Base-by-base conservation (phyloP, 2,888 invertebrate genomes). In the Drosophila barbarae region DNA sequence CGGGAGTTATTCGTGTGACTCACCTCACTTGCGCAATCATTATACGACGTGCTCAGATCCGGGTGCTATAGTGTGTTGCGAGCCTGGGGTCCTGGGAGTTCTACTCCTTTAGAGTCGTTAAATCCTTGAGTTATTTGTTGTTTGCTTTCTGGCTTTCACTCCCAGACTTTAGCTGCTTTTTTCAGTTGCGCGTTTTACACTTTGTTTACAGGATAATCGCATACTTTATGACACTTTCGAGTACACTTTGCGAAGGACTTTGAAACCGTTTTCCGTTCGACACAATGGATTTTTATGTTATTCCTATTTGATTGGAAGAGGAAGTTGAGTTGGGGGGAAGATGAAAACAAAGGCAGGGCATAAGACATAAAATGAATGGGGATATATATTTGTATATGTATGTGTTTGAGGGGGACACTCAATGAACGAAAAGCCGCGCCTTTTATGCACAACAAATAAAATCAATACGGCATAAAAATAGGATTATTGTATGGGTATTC, bases 11-110 rank as follows among this genome's bases (percentile, higher is more conserved):
- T 28, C 32, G 44, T 26, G 38, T 55, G 32, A 86, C 87, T 87
- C 52, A 87, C 87, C 87, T 87, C 79, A 83, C 75, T 77, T 79
- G 79, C 69, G 73, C 84, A 74, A 77, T 76, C 87, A 87, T 87
- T 82, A 82, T 87, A 86, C 78, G 80, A 81, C 69, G 58, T 74
- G 74, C 76, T 75, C 71, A 81, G 76, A 77, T 39, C 74, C 59
- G 70, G 71, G 18, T 46, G 44, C 56, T 56, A 36, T 56, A 56
- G 46, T 32, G 46, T 32, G 23, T 23, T 21, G 13, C 32, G 28
- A 23, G 28, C 42, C 32, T 12, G n/a, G 12, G 5, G 36, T 44
- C 44, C 59, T 30, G 26, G 26, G 9, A 30, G 30, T 30, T 10
- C 30, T 58, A 66, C 41, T 41, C 13, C 23, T 36, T 39, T 12